Conservation (phyloP, 1,140 invertebrate species). For the Drosophila cardini region DNA sequence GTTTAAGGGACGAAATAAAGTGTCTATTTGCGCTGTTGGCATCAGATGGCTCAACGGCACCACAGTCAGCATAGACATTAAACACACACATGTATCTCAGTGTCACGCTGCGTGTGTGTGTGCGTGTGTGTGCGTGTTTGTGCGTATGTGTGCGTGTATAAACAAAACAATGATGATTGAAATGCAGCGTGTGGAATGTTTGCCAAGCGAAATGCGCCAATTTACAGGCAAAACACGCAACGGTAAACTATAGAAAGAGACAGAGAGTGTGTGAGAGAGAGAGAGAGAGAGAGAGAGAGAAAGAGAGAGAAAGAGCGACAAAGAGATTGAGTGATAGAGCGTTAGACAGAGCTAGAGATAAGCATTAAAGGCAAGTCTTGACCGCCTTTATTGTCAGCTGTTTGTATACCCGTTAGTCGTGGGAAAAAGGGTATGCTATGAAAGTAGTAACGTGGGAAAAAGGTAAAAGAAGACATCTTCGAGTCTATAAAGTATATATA, state of each 20-base stretch:
- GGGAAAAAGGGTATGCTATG: no score
- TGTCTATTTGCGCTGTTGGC: constrained; percentile 46
- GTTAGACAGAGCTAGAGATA: no score
- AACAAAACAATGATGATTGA: constrained; percentile 59
- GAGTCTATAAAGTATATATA: no score
- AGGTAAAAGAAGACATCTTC: no score
- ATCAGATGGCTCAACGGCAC: constrained; percentile 40
- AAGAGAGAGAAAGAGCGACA: background rate
- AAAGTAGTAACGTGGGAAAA: no score
- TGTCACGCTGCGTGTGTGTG: no score
- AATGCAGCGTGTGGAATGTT: constrained; percentile 56
- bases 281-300: background rate
- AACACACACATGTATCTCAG: constrained; percentile 19
- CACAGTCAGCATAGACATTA: constrained; percentile 30
- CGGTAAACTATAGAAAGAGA: constrained; percentile 33
- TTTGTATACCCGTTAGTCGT: no score
- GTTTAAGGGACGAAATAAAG: constrained; percentile 18
- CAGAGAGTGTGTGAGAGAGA: background rate
- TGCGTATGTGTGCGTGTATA: constrained; percentile 21
- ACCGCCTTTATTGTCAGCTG: constrained; percentile 18
- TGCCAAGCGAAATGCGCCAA: constrained; percentile 53
- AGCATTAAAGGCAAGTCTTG: constrained; percentile 26
- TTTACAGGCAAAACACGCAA: constrained; percentile 50
- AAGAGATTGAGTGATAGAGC: background rate
- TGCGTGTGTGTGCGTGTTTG: background rate